Percentiles rank a stretch among this genome's conserved stretches.
Conservation (phyloP, 1,140 invertebrate species). For the Lasaia peninsularis region DNA sequence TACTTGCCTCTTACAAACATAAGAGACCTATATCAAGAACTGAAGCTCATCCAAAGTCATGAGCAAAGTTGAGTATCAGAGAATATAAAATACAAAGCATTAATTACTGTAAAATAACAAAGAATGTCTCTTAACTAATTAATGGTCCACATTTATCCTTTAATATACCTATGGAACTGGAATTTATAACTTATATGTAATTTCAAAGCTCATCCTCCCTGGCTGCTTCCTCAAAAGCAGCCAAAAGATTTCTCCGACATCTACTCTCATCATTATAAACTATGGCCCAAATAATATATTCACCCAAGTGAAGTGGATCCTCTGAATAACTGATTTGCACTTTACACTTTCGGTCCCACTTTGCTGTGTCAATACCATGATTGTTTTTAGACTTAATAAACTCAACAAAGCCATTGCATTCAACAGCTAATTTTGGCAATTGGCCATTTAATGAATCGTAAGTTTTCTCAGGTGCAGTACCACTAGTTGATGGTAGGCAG, state of each 20-base stretch:
- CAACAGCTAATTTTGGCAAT: constrained; percentile 54
- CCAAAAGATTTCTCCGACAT: constrained; percentile 77
- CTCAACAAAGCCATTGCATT: constrained; percentile 74
- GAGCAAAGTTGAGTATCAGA: background rate
- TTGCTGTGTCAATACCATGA: constrained; percentile 65
- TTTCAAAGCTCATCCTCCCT: constrained; percentile 39
- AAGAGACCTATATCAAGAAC: no score
- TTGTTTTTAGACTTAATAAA: constrained; percentile 74
- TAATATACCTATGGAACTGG: no score
- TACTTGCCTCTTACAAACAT: no score
- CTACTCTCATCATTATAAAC: constrained; percentile 78
- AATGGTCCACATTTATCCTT: no score
- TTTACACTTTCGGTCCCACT: constrained; percentile 79
- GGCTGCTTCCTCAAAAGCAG: constrained; percentile 68
- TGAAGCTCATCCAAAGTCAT: no score
- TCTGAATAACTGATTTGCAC: constrained; percentile 77
- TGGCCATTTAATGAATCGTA: constrained; percentile 58
- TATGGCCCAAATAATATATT: constrained; percentile 78
- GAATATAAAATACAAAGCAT: background rate
- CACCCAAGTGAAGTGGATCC: constrained; percentile 68
- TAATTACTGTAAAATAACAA: background rate
- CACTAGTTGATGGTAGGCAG: constrained; percentile 65
- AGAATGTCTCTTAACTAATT: no score
- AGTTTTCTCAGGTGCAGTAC: constrained; percentile 50
- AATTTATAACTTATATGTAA: constrained; percentile 1